Evolutionary conservation across 2,888 invertebrate species (phyloP).

Genomic region (Nymphalis c-album): DNA sequence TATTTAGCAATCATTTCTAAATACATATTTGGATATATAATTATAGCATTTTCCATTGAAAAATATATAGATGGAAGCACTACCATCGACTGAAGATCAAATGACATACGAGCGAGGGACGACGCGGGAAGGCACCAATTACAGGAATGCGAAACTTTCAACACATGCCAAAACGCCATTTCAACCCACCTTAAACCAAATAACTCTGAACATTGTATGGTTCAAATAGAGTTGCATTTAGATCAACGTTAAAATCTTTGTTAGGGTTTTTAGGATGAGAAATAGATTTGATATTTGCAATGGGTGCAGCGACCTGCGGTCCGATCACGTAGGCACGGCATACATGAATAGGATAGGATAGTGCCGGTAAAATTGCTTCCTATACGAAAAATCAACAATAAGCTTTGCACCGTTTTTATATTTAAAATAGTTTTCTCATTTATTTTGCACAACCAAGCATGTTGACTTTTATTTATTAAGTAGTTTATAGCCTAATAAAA

Average conservation of each 20-base stretch:
- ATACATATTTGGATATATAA: background rate
- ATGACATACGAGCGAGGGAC: conserved; percentile 55
- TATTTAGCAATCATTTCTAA: no score
- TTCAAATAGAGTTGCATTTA: conserved; percentile 26
- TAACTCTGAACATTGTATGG: conserved; percentile 23
- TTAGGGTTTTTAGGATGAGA: conserved; percentile 30
- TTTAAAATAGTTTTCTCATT: background rate
- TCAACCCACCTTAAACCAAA: background rate
- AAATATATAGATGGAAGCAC: conserved; percentile 19
- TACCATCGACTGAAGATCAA: conserved; percentile 42
- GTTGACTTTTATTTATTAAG: no score
- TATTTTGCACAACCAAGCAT: no score
- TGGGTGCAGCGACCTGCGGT: conserved; percentile 62
- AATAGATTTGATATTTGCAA: conserved; percentile 58
- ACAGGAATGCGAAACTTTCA: conserved; percentile 51
- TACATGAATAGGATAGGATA: conserved; percentile 33
- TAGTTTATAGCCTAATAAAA: no score
- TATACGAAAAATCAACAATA: background rate
- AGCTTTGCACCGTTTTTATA: background rate
- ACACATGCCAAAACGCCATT: conserved; percentile 34
- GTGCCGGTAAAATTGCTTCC: conserved; percentile 6
- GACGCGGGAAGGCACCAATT: conserved; percentile 65
- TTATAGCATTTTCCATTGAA: conserved; percentile 12
- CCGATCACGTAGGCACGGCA: conserved; percentile 49
- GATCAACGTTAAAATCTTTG: conserved; percentile 2